Conservation (phyloP, 2,797 vertebrate species). For the Valencia hispanica region DNA sequence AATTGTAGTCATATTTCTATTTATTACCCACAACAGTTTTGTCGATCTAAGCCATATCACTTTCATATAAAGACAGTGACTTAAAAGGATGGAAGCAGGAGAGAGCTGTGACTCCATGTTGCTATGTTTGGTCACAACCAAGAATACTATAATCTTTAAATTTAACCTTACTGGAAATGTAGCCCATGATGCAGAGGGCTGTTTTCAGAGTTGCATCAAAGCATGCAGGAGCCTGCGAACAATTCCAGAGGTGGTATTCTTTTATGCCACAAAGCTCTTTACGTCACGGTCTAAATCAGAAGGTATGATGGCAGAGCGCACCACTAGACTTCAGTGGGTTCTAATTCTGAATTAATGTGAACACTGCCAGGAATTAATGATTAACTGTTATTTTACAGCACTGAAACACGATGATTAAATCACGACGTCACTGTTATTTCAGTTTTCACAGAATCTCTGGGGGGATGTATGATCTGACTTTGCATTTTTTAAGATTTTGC, state of each 20-base stretch:
- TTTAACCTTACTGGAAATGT: not conserved
- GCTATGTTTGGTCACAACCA: constrained; percentile 23
- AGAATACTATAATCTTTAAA: constrained; percentile 21
- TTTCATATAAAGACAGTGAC: constrained; percentile 38
- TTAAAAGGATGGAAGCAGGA: constrained; percentile 26
- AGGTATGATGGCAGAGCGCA: not conserved
- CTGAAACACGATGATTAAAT: not conserved
- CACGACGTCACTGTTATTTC: not conserved
- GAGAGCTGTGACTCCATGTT: constrained; percentile 8
- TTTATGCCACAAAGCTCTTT: not conserved
- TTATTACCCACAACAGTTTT: constrained; percentile 36
- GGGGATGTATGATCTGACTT: not conserved
- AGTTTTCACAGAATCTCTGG: not conserved
- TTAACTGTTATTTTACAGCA: constrained; percentile 2
- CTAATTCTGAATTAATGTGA: not conserved
- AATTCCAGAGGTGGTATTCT: not conserved
- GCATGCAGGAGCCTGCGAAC: not conserved
- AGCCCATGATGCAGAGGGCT: not conserved
- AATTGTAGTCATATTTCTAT: constrained; percentile 54
- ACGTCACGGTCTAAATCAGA: not conserved
- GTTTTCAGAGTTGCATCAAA: not conserved
- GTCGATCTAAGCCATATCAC: constrained; percentile 15
- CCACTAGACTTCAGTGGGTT: not conserved
- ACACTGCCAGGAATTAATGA: not conserved
- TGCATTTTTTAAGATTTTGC: not conserved